Evolutionary conservation across 2,797 vertebrate species (phyloP), one percentile per base, ranked within the genome.

Genomic region (Okamejei kenojei): DNA sequence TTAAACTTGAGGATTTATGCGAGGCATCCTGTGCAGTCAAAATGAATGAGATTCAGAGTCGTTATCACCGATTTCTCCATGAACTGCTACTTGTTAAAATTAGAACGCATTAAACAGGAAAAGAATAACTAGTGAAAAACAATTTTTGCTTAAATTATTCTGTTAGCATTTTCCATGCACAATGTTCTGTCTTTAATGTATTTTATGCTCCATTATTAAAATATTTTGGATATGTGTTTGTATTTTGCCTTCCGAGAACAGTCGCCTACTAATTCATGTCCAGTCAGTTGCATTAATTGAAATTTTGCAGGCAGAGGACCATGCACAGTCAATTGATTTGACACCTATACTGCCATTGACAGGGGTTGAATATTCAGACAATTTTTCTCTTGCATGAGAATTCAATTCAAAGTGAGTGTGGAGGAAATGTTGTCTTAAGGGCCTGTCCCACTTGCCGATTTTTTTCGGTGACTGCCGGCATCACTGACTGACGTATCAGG

Each of bases 1-100:
- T 84, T 84, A 58, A 84, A 61, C 26, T 54, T 84, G 81, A 84
- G 79, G 54, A 84, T 84, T 84, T 61, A 29, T 84, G 45, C 26
- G 45, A 61, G 81, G 13, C 8, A 84, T 10, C 81, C 81, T 29
- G 54, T 84, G 26, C 79, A 54, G 21, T 81, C 79, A 81, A 81
- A 45, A 81, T 23, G 21, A 81, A 81, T 81, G 45, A 21, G 19
- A 82, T 23, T 61, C 54, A 61, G 9, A 84, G 26, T 23, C 13
- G n/a, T 61, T 58, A 54, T 23, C 8, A 58, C 8, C 6, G 54
- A 84, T 84, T 84, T 2, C 21, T 58, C 23, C 38, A 82, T 82
- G 45, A 58, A 54, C 38, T 54, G 38, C 1, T 58, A 26, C 45
- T 82, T 58, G 45, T 54, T 82, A 54, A 82, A 58, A 26, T 82